These are phyloP conservation scores for Drosophila cardini DNA, from an alignment of 1,140 invertebrate genomes.

Conservation along the genomic window DNA sequence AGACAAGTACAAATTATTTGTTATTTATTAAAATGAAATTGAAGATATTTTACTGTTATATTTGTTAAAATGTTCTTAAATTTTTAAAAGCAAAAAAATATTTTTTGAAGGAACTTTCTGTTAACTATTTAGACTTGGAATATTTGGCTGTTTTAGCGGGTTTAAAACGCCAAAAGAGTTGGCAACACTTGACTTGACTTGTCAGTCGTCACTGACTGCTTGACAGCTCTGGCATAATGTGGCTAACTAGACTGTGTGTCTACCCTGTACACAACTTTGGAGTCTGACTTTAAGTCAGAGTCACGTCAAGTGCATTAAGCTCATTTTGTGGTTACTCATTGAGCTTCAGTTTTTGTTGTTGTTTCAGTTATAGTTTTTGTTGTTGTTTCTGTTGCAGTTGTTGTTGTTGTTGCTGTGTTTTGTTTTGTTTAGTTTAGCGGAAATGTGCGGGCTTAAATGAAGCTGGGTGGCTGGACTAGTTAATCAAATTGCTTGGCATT, in stretches of 20 bases:
- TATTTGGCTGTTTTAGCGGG: no score
- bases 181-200: conserved; percentile 23
- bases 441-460: conserved; percentile 45
- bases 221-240: conserved; percentile 29
- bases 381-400: no score
- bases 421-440: conserved; percentile 34
- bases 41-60: no score
- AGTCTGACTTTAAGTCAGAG: conserved; percentile 19
- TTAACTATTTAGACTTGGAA: no score
- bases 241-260: neutral
- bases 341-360: conserved; percentile 40
- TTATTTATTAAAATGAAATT: no score
- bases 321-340: conserved; percentile 46
- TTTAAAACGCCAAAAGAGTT: no score
- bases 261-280: neutral
- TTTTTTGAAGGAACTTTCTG: no score
- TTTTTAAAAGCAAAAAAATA: no score
- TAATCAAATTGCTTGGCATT: conserved; percentile 72
- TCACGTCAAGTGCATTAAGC: conserved; percentile 70
- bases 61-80: no score
- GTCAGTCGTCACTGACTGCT: conserved; percentile 27
- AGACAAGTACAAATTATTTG: no score
- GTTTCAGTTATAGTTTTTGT: neutral
- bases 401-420: no score
- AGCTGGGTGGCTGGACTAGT: conserved; percentile 68